phyloP scores from a whole-genome alignment of 2,797 vertebrate species.

The Phalloptychus januarius region DNA sequence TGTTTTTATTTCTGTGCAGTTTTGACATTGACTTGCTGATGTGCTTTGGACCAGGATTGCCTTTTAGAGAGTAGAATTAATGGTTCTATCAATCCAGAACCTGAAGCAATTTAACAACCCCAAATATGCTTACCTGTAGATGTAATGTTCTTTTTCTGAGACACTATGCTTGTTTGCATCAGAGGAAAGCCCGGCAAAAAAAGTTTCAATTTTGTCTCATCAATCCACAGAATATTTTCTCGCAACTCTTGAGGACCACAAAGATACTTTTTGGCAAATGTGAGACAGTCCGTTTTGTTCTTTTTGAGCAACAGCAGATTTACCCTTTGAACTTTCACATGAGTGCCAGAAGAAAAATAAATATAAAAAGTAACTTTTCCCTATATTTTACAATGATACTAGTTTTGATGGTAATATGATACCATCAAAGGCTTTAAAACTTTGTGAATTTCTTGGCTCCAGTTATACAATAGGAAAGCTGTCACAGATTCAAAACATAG shows the following conservation, averaged over 20 bases:
- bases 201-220: background rate
- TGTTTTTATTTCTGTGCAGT: background rate
- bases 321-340: background rate
- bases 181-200: background rate
- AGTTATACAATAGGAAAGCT: background rate
- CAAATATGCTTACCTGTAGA: background rate
- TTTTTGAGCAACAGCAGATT: background rate
- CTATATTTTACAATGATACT: background rate
- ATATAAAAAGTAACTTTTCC: background rate
- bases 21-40: background rate
- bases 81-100: background rate
- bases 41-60: background rate
- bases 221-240: background rate
- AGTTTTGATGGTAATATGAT: background rate
- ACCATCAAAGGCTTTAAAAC: background rate
- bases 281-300: background rate
- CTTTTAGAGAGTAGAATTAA: background rate
- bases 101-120: background rate
- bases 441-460: background rate
- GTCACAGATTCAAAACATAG: background rate
- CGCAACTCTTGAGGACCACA: background rate
- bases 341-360: background rate
- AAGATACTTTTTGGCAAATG: background rate
- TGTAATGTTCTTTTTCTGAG: background rate
- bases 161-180: background rate